Evolutionary conservation across 2,888 invertebrate genomes (phyloP).

Genomic region (Ormyrus pomaceus): DNA sequence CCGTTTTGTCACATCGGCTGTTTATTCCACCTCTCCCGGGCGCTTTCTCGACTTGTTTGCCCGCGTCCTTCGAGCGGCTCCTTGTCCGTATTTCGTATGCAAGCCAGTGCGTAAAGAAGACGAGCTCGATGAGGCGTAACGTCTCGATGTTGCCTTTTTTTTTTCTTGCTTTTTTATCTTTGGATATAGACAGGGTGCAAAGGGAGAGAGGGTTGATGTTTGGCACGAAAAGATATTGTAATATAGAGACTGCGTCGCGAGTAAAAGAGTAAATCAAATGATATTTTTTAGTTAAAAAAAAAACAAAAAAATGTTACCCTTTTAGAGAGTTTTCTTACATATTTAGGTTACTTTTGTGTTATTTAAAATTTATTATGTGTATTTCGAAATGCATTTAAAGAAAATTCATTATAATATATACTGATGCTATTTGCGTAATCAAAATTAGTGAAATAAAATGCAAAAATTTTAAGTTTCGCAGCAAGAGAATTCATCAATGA

Average conservation of each 20-base stretch:
- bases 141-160: conserved; percentile 51
- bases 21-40: conserved; percentile 42
- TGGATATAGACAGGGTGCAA: background rate
- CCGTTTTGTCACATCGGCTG: conserved; percentile 53
- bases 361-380: too few species aligned
- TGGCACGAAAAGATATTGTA: conserved; percentile 49
- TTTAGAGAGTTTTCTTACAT: too few species aligned
- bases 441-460: too few species aligned
- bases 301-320: too few species aligned
- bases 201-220: conserved; percentile 13
- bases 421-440: too few species aligned
- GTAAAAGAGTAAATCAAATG: too few species aligned
- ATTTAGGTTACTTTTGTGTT: too few species aligned
- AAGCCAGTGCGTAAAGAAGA: conserved; percentile 50
- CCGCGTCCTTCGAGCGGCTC: background rate
- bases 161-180: conserved; percentile 10
- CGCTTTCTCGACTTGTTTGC: conserved; percentile 47
- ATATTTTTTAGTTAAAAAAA: too few species aligned
- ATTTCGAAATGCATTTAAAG: too few species aligned
- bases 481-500: too few species aligned
- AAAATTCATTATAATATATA: too few species aligned
- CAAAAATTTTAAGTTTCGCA: too few species aligned
- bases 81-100: conserved; percentile 49
- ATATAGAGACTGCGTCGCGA: background rate
- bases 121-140: conserved; percentile 58